Evolutionary conservation across 2,888 invertebrate species (phyloP).

Genomic region (Drosophila seclusa): DNA sequence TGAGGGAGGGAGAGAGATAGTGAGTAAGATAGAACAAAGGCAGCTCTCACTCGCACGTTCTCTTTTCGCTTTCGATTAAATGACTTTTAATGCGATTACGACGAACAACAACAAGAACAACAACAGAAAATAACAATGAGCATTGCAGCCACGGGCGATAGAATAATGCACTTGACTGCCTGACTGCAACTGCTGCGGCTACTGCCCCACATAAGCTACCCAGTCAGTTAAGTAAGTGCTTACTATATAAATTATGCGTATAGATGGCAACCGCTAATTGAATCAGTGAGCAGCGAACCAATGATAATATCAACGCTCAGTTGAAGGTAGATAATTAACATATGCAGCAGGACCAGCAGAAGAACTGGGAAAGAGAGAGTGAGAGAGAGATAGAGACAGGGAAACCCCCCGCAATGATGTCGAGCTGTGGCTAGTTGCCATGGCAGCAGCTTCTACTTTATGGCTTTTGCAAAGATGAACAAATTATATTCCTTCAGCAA

Average conservation of each 20-base stretch:
- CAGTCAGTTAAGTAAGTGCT: constrained; percentile 14
- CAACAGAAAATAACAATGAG: not conserved
- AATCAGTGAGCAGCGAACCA: constrained; percentile 62
- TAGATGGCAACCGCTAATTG: constrained; percentile 68
- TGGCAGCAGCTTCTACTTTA: constrained; percentile 46
- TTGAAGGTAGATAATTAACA: constrained; percentile 65
- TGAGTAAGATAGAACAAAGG: constrained; percentile 2
- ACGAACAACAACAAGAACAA: constrained; percentile 24
- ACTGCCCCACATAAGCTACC: constrained; percentile 57
- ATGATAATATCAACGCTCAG: constrained; percentile 33
- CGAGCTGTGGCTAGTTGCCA: constrained; percentile 36
- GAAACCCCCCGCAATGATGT: constrained; percentile 33
- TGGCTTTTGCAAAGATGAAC: constrained; percentile 32
- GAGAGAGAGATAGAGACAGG: not conserved
- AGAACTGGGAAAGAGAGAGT: not conserved
- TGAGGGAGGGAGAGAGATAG: not conserved
- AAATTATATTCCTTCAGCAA: constrained; percentile 29
- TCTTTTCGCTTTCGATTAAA: constrained; percentile 74
- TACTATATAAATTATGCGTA: constrained; percentile 53
- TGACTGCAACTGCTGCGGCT: constrained; percentile 21
- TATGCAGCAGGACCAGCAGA: constrained; percentile 22
- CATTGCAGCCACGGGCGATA: constrained; percentile 16
- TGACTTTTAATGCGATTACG: constrained; percentile 78
- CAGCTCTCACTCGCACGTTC: constrained; percentile 27
- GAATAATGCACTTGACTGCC: constrained; percentile 63